Evolutionary conservation across 2,113 vertebrate genomes (phyloP).

Genomic region (Pluvianellus socialis): DNA sequence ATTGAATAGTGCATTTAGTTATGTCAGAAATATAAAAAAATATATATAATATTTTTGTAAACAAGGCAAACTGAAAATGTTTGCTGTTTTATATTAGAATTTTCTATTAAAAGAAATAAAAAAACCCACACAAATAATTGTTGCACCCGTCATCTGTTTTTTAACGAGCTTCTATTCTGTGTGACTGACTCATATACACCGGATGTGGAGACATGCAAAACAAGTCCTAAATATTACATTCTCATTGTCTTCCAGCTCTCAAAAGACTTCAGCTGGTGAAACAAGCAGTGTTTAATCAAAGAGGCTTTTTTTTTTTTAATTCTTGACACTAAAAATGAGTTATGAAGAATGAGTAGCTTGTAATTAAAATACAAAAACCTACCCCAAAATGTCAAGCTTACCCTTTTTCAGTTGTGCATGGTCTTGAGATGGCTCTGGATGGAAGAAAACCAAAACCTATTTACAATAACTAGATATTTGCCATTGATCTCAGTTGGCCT

Average conservation of each 20-base stretch:
- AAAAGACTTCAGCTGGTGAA: background rate
- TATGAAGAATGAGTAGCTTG: background rate
- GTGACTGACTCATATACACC: constrained; percentile 36
- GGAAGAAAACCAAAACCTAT: background rate
- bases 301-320: background rate
- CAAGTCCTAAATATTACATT: constrained; percentile 71
- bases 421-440: background rate
- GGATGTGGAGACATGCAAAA: constrained; percentile 72
- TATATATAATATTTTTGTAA: constrained; percentile 72
- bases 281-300: background rate
- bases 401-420: background rate
- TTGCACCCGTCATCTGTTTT: constrained; percentile 63
- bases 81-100: constrained; percentile 71
- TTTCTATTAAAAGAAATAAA: constrained; percentile 70
- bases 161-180: constrained; percentile 63
- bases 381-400: background rate
- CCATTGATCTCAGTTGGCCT: background rate
- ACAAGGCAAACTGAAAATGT: constrained; percentile 66
- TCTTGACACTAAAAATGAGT: background rate
- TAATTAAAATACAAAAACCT: background rate
- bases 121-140: constrained; percentile 64
- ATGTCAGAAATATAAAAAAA: constrained; percentile 71
- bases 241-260: background rate
- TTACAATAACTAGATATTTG: background rate
- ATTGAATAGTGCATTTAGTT: constrained; percentile 70